Base-by-base conservation (phyloP, 2,888 invertebrate genomes). In the Tubiluchus corallicola region DNA sequence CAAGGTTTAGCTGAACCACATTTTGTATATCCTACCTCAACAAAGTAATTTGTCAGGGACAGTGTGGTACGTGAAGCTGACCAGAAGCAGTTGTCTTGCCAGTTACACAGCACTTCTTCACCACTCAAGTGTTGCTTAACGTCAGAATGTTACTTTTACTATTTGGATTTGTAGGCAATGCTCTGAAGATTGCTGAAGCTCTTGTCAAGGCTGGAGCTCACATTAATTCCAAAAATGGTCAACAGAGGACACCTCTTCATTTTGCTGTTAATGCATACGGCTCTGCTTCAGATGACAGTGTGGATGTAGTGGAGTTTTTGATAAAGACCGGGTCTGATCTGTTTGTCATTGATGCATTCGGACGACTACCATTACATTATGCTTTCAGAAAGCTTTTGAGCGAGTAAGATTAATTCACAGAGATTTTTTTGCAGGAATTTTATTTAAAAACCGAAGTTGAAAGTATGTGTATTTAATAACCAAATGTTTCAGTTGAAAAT, bases 311-410 rank as follows among this genome's bases (percentile, higher is more conserved):
- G 53, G 65, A 67, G 43, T 55, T 58, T 42, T 55, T 69, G 4
- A 54, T 68, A 9, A 56, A 59, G 20, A 52, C 55, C n/a, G 62
- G 62, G 18, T 65, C 64, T 3, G 55, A 62, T 48, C 51, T 57
- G 4, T 57, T 62, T 46, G 54, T 55, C 4, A 55, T 53, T 44
- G 66, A 66, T 47, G 52, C 52, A 15, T 50, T 55, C 4, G 59
- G 58, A 4, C 53, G 67, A 41, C 55, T 64, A 18, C 66, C 70
- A 3, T 55, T 70, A 17, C 70, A 70, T 53, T 67, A 69, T 52
- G 65, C 64, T 2, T 69, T 69, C 52, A 55, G 61, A 9, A 62
- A 62, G 48, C n/a, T n/a, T n/a, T n/a, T n/a, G n/a, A n/a, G n/a
- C n/a, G n/a, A n/a, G n/a, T n/a, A n/a, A n/a, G n/a, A n/a, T n/a